A percentile compares a stretch with the other conserved stretches of the same genome.
Evolutionary conservation across 2,888 invertebrate species (phyloP).

Genomic region (Gari tellinella): DNA sequence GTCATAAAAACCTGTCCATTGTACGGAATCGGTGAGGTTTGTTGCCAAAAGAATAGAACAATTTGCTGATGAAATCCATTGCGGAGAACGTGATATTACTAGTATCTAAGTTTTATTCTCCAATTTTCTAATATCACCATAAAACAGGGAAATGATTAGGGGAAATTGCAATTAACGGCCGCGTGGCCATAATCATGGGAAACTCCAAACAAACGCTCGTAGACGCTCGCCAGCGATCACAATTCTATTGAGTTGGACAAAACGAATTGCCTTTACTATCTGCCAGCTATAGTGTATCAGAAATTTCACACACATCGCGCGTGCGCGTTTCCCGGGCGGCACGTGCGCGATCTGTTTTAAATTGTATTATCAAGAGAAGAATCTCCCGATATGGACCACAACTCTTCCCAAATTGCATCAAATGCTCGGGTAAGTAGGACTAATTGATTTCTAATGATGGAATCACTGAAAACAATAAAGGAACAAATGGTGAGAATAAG

Average conservation of each 20-base stretch:
- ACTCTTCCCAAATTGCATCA: slow-evolving; percentile 35
- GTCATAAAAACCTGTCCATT: too few species aligned
- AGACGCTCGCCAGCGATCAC: slow-evolving; percentile 6
- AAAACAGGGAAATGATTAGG: slow-evolving; percentile 52
- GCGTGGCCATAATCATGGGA: slow-evolving; percentile 45
- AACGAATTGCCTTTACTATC: not conserved
- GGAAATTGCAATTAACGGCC: slow-evolving; percentile 52
- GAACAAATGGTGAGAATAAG: too few species aligned
- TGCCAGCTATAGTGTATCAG: not conserved
- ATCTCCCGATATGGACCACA: slow-evolving; percentile 41
- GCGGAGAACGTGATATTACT: too few species aligned
- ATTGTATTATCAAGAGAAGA: slow-evolving; percentile 42
- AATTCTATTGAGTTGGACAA: slow-evolving; percentile 13
- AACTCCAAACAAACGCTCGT: slow-evolving; percentile 42
- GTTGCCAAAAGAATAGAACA: not conserved
- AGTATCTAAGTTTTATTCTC: slow-evolving; percentile 32
- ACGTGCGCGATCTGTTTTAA: slow-evolving; percentile 52
- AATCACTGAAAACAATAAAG: not conserved
- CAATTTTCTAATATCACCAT: slow-evolving; percentile 50
- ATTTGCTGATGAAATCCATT: slow-evolving; percentile 13
- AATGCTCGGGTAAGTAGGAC: slow-evolving; percentile 33
- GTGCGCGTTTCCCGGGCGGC: slow-evolving; percentile 36
- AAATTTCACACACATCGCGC: slow-evolving; percentile 22
- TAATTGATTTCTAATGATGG: slow-evolving; percentile 39
- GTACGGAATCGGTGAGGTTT: not conserved